phyloP scores from a whole-genome alignment of 2,797 vertebrate species.

The Esox lucius region DNA sequence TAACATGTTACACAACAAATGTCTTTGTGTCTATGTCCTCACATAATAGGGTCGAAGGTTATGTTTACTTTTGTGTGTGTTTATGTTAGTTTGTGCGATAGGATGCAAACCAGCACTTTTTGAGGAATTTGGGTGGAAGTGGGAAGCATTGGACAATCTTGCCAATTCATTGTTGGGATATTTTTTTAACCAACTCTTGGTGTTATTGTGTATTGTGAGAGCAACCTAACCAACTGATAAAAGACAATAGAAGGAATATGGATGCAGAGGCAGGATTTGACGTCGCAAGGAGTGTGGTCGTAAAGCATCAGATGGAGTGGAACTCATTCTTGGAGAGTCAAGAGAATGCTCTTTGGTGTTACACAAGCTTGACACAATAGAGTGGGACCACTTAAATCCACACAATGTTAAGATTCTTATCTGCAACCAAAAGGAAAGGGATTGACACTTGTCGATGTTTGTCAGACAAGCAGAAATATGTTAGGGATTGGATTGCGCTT shows the following conservation, averaged over 20 bases:
- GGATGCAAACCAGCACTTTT: neutral
- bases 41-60: neutral
- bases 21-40: neutral
- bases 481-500: slow-evolving; percentile 3
- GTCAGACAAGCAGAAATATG: slow-evolving; percentile 20
- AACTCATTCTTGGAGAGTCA: slow-evolving; percentile 11
- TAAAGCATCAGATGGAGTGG: slow-evolving; percentile 31
- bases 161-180: slow-evolving; percentile 2
- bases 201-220: slow-evolving; percentile 2
- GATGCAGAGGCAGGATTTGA: slow-evolving; percentile 34
- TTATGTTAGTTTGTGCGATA: neutral
- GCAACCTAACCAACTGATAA: slow-evolving; percentile 14
- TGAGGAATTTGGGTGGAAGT: slow-evolving; percentile 17
- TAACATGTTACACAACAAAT: neutral
- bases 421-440: slow-evolving; percentile 19
- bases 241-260: slow-evolving; percentile 51
- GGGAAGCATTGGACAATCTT: slow-evolving; percentile 13
- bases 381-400: slow-evolving; percentile 17
- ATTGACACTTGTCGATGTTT: slow-evolving; percentile 1
- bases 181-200: neutral
- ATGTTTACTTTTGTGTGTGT: neutral
- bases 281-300: slow-evolving; percentile 8
- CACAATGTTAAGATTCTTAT: slow-evolving; percentile 16
- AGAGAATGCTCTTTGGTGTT: slow-evolving; percentile 6
- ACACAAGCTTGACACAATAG: slow-evolving; percentile 10